Base-by-base conservation (phyloP, 2,888 invertebrate genomes). In the Cheilosia vernalis region DNA sequence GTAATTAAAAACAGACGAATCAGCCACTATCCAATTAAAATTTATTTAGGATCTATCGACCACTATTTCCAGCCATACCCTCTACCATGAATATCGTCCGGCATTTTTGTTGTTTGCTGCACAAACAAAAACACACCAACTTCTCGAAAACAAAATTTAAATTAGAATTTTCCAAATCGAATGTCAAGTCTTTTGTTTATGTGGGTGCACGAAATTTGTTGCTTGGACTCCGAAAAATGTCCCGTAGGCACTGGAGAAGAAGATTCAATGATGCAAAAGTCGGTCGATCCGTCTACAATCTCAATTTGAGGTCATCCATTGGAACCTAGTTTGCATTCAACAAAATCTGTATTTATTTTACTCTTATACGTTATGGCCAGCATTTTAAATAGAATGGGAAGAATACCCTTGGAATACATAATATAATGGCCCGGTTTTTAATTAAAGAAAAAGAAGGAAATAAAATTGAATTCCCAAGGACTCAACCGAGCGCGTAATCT, bases 241-340 rank as follows among this genome's bases (percentile, higher is more conserved):
- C 55, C 63, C 53, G 19, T 30, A 15, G 67, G 80, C 67, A 67
- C 7, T 21, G 17, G 3, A 19, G 17, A 53, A 47, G 44, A 51
- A 63, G 27, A 74, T 40, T 21, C 74, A 81, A 51, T 67, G 47
- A 44, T 69, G 61, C 42, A 63, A 69, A 81, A 80, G 64, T 53
- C 53, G 66, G 58, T 60, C 53, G 30, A 53, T 66, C 13, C 40
- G 49, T 61, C 67, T 61, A 30, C 53, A 61, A 19, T 44, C 55
- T 37, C n/a, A 13, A 21, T 44, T 60, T 10, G 19, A 27, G 49
- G 13, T 13, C 37, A 37, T 37, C 37, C 37, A 37, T 33, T 33
- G 24, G 30, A n/a, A n/a, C 37, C 17, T 13, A 6, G 17, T 17
- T n/a, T 17, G 17, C 33, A 56, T 55, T n/a, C n/a, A n/a, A 56